Percentiles rank a stretch among this genome's conserved stretches.
These are phyloP conservation scores for Lamproptera curius DNA, from an alignment of 2,888 invertebrate genomes.

Conservation along the genomic window DNA sequence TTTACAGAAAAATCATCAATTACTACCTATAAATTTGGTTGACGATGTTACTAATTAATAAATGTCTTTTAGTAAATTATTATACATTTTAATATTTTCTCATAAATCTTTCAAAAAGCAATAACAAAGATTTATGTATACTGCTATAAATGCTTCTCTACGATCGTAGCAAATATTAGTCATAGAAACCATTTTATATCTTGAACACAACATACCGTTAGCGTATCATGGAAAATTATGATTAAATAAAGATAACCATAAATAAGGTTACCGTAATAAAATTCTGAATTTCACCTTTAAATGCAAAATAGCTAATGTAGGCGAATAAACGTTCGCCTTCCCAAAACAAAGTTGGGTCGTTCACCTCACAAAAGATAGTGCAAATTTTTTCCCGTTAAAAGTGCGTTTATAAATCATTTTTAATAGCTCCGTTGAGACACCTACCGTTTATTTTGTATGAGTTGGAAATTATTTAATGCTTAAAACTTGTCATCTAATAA, in stretches of 20 bases:
- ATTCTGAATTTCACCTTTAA: slow-evolving; percentile 33
- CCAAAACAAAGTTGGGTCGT: slow-evolving; percentile 27
- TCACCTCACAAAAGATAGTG: slow-evolving; percentile 27
- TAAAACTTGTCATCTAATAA: slow-evolving; percentile 11
- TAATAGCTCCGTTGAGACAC: slow-evolving; percentile 8
- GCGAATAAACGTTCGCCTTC: slow-evolving; percentile 26
- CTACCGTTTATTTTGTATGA: slow-evolving; percentile 13
- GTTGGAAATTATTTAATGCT: slow-evolving; percentile 15
- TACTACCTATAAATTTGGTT: too few relatives aligned
- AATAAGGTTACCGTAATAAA: slow-evolving; percentile 40
- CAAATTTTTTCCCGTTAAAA: slow-evolving; percentile 23
- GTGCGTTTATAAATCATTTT: slow-evolving; percentile 21
- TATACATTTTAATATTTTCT: too few relatives aligned
- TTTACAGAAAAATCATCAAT: too few relatives aligned
- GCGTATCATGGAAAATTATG: too few relatives aligned
- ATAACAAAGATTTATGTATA: too few relatives aligned
- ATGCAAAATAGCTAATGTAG: slow-evolving; percentile 38
- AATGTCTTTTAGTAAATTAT: too few relatives aligned
- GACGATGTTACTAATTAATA: too few relatives aligned
- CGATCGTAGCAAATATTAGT: too few relatives aligned
- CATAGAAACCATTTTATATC: too few relatives aligned
- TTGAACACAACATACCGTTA: too few relatives aligned
- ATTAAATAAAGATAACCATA: slow-evolving; percentile 28
- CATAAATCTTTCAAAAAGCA: too few relatives aligned
- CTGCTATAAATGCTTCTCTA: too few relatives aligned